phyloP scores from a whole-genome alignment of 1,140 invertebrate species.

The Drosophila mayri region DNA sequence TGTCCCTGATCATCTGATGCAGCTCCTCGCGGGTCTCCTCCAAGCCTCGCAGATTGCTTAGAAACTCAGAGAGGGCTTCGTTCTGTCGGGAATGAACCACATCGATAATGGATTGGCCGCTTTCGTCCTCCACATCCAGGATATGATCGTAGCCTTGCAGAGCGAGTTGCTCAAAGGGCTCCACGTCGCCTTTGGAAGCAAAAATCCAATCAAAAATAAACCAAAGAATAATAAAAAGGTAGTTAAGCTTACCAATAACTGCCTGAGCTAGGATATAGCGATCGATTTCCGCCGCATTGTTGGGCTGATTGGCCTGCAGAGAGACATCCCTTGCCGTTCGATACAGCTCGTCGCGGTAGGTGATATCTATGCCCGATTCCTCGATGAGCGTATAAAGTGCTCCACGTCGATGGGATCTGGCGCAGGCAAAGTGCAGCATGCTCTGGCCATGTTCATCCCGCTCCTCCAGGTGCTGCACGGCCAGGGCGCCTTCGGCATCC shows the following conservation, averaged over 20 bases:
- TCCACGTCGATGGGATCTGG: conserved; percentile 90
- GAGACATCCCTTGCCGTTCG: conserved; percentile 95
- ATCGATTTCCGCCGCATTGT: conserved; percentile 94
- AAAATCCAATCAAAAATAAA: not conserved
- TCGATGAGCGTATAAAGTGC: conserved; percentile 91
- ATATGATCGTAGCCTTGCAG: conserved; percentile 95
- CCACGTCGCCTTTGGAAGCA: conserved; percentile 88
- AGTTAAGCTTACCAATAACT: conserved; percentile 88
- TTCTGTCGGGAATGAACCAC: conserved; percentile 88
- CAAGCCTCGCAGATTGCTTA: conserved; percentile 89
- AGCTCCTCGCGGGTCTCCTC: conserved; percentile 92
- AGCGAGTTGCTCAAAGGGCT: conserved; percentile 91
- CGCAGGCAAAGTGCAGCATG: conserved; percentile 94
- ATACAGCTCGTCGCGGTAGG: conserved; percentile 92
- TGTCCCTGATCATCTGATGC: conserved; percentile 90
- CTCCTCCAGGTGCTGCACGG: conserved; percentile 71
- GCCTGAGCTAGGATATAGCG: conserved; percentile 91
- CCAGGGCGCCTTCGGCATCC: conserved; percentile 50
- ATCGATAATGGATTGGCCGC: conserved; percentile 88
- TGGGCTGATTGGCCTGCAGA: conserved; percentile 89
- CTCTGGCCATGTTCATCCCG: conserved; percentile 94
- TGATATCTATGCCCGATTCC: conserved; percentile 92
- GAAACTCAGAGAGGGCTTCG: conserved; percentile 88
- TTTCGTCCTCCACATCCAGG: conserved; percentile 90
- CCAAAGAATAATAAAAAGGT: conserved; percentile 3